A percentile compares a stretch with the other conserved stretches of the same genome.
These are phyloP conservation scores for Harmothoe impar DNA, from an alignment of 2,888 invertebrate species.

Conservation along the genomic window DNA sequence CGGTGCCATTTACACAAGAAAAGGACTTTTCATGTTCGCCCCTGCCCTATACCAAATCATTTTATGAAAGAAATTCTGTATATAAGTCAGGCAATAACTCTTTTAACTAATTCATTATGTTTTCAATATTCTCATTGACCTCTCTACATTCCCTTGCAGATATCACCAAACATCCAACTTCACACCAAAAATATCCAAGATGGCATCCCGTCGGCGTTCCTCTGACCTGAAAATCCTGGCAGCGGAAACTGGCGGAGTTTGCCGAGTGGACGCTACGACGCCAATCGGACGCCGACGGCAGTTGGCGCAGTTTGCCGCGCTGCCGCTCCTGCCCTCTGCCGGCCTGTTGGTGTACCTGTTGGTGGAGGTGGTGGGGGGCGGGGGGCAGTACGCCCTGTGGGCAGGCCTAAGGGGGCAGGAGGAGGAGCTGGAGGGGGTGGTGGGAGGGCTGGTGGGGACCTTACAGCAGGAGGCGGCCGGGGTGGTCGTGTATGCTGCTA, in stretches of 20 bases:
- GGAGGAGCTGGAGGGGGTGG: background rate
- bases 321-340: constrained; percentile 34
- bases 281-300: background rate
- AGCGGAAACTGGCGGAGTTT: background rate
- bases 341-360: constrained; percentile 38
- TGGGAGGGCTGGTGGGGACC: background rate
- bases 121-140: no score
- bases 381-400: background rate
- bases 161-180: no score
- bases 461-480: constrained; percentile 39
- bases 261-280: constrained; percentile 49
- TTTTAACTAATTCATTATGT: no score
- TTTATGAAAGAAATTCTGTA: no score
- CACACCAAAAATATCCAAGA: constrained; percentile 13
- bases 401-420: background rate
- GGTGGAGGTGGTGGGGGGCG: background rate
- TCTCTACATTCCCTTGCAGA: no score
- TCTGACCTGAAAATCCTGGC: background rate
- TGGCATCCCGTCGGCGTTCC: background rate
- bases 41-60: no score
- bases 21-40: no score
- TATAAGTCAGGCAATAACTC: no score
- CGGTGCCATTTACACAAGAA: no score
- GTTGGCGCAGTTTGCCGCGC: background rate
- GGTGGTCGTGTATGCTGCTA: constrained; percentile 18